Conservation (phyloP, 1,140 invertebrate genomes). For the Drosophila orena region DNA sequence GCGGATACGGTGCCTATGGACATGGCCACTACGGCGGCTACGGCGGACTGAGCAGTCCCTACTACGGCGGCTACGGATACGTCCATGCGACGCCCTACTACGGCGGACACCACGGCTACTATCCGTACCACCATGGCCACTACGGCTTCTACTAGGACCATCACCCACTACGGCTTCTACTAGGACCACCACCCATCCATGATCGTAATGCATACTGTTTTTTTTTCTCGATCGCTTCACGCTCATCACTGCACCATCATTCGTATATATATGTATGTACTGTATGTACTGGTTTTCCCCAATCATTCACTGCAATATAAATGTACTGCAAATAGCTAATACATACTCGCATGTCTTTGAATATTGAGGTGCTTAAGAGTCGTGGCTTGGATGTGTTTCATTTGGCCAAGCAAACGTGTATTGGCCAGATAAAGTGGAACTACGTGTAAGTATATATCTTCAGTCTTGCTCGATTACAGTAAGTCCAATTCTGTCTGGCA, state of each 20-base stretch:
- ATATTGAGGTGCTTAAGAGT: not conserved
- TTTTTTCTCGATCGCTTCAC: slow-evolving; percentile 43
- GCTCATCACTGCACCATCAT: slow-evolving; percentile 36
- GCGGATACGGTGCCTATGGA: slow-evolving; percentile 41
- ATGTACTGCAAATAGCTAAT: slow-evolving; percentile 36
- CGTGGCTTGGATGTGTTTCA: too few relatives aligned
- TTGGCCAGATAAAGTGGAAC: too few relatives aligned
- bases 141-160: slow-evolving; percentile 63
- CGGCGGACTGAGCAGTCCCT: slow-evolving; percentile 58
- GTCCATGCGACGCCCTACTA: slow-evolving; percentile 64
- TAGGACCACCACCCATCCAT: slow-evolving; percentile 21
- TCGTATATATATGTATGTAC: slow-evolving; percentile 19
- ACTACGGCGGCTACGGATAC: slow-evolving; percentile 69
- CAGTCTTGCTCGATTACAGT: too few relatives aligned
- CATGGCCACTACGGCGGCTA: slow-evolving; percentile 52
- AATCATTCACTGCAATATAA: slow-evolving; percentile 22
- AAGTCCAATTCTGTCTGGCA: too few relatives aligned
- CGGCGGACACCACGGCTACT: slow-evolving; percentile 68
- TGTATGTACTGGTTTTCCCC: slow-evolving; percentile 23
- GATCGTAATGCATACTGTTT: slow-evolving; percentile 22
- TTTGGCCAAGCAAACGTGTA: too few relatives aligned
- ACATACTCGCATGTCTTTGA: slow-evolving; percentile 4
- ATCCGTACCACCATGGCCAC: slow-evolving; percentile 75
- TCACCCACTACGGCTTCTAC: slow-evolving; percentile 61
- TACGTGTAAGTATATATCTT: too few relatives aligned